These are phyloP conservation scores for Monochamus alternatus DNA, from an alignment of 2,888 invertebrate species.

Conservation along the genomic window DNA sequence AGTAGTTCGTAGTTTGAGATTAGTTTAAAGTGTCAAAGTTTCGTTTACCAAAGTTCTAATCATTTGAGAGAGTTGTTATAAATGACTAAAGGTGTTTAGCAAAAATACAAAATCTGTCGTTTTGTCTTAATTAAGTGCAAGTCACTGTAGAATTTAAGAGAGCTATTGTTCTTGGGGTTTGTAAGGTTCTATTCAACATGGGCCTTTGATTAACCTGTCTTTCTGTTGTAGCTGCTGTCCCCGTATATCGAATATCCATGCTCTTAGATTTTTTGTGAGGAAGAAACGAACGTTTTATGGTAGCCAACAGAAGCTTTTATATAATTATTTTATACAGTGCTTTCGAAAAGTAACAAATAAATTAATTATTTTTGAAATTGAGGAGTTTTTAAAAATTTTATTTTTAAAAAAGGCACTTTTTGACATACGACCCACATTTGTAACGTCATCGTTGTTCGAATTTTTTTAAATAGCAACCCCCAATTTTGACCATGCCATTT, in stretches of 20 bases:
- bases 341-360: too few species aligned
- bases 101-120: constrained; percentile 39
- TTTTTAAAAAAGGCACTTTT: too few species aligned
- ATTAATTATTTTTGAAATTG: too few species aligned
- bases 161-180: constrained; percentile 53
- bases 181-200: constrained; percentile 52
- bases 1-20: not conserved
- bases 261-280: constrained; percentile 23
- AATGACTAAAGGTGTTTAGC: constrained; percentile 19
- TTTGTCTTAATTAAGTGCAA: constrained; percentile 54
- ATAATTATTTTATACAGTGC: constrained; percentile 15
- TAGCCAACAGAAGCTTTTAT: constrained; percentile 11
- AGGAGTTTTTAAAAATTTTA: too few species aligned
- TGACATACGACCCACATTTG: too few species aligned
- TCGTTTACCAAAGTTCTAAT: not conserved
- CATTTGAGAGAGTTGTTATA: not conserved
- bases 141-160: constrained; percentile 54
- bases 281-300: not conserved
- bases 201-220: constrained; percentile 52
- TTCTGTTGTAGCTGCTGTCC: constrained; percentile 37
- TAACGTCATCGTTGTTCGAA: too few species aligned
- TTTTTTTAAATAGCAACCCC: too few species aligned
- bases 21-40: not conserved
- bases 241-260: constrained; percentile 24
- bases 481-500: too few species aligned